A percentile compares a stretch with the other conserved stretches of the same genome.
Conservation (phyloP, 2,888 invertebrate genomes). For the Acrobasis repandana region DNA sequence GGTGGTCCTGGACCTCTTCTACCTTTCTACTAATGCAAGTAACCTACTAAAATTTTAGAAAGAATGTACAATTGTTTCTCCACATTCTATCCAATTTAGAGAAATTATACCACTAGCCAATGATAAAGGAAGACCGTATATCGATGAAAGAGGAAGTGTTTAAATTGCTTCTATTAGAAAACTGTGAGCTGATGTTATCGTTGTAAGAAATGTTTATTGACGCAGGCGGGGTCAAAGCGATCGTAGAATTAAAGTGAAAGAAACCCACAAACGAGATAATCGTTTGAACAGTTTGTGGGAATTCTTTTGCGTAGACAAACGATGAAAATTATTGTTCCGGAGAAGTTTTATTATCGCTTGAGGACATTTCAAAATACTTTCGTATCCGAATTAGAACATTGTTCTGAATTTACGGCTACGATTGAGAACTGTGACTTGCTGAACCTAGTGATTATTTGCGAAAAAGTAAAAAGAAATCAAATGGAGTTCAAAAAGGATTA, state of each 20-base stretch:
- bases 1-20: no score
- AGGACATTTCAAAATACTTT: not conserved
- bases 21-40: no score
- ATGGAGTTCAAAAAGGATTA: no score
- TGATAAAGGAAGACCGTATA: no score
- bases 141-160: not conserved
- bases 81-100: no score
- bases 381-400: not conserved
- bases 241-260: constrained; percentile 10
- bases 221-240: not conserved
- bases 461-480: no score
- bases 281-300: not conserved
- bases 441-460: no score
- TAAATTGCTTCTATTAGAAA: constrained; percentile 2
- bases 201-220: constrained; percentile 5
- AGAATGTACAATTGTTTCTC: no score
- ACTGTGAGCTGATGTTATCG: constrained; percentile 6
- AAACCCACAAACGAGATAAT: constrained; percentile 12
- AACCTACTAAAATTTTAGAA: no score
- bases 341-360: not conserved
- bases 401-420: not conserved
- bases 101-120: no score
- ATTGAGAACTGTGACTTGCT: no score
- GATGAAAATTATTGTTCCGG: not conserved
- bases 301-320: constrained; percentile 6